These are phyloP conservation scores for Sweltsa coloradensis DNA, from an alignment of 1,140 invertebrate species.

Conservation along the genomic window DNA sequence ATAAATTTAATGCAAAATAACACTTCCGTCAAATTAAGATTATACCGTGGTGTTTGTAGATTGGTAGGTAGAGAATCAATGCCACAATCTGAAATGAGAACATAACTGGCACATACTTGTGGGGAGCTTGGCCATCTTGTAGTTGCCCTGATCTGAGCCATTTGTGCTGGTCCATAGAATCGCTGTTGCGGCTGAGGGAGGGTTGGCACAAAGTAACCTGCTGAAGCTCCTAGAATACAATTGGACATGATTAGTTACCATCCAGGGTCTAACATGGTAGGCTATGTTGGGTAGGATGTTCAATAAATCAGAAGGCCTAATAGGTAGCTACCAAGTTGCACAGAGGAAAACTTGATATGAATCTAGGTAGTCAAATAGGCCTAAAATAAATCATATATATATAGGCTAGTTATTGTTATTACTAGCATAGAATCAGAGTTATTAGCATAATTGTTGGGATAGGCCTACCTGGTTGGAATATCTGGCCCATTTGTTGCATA, in stretches of 20 bases:
- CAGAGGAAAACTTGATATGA: too few relatives aligned
- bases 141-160: constrained; percentile 72
- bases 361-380: not conserved
- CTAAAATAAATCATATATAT: not conserved
- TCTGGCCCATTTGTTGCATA: constrained; percentile 83
- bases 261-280: too few relatives aligned
- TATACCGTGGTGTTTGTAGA: too few relatives aligned
- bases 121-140: constrained; percentile 80
- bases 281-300: too few relatives aligned
- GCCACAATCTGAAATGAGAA: too few relatives aligned
- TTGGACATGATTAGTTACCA: too few relatives aligned
- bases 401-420: not conserved
- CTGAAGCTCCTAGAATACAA: constrained; percentile 62
- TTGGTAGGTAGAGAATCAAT: too few relatives aligned
- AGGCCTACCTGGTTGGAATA: constrained; percentile 58
- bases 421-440: constrained; percentile 1
- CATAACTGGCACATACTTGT: constrained; percentile 52
- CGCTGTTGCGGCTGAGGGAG: constrained; percentile 78
- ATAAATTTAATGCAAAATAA: too few relatives aligned
- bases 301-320: too few relatives aligned
- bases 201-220: constrained; percentile 87
- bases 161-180: constrained; percentile 77
- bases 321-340: too few relatives aligned
- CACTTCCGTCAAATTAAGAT: too few relatives aligned
- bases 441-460: too few relatives aligned